phyloP scores from a whole-genome alignment of 2,888 invertebrate genomes.

The Acleris laterana region DNA sequence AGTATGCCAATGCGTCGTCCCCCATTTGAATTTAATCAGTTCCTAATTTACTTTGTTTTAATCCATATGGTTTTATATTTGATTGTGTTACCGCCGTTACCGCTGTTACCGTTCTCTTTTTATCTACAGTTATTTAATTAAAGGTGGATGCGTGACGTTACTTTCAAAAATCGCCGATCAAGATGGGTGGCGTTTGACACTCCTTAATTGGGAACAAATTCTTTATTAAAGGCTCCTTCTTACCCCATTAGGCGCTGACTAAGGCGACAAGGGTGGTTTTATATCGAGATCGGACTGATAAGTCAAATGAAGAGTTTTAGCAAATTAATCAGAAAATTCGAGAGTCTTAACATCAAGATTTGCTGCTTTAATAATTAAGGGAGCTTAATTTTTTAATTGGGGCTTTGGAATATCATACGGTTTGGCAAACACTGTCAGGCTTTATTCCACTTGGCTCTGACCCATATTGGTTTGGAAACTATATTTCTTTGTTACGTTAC shows the following conservation, averaged over 20 bases:
- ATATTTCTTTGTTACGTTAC: too few relatives aligned
- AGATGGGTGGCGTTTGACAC: conserved; percentile 7
- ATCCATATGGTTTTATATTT: too few relatives aligned
- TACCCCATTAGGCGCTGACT: conserved; percentile 24
- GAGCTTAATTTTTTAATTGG: not conserved
- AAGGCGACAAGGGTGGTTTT: conserved; percentile 21
- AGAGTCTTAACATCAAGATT: conserved; percentile 11
- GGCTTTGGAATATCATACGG: too few relatives aligned
- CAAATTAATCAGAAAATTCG: conserved; percentile 31
- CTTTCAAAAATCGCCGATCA: conserved; percentile 2
- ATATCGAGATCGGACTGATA: conserved; percentile 32
- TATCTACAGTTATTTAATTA: not conserved
- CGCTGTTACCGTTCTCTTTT: too few relatives aligned
- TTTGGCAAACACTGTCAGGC: too few relatives aligned
- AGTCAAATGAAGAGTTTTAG: conserved; percentile 33
- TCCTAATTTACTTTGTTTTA: too few relatives aligned
- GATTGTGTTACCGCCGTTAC: too few relatives aligned
- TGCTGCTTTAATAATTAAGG: conserved; percentile 18
- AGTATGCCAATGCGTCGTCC: too few relatives aligned
- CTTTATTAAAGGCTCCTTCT: conserved; percentile 18
- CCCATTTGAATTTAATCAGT: too few relatives aligned
- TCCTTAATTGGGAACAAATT: conserved; percentile 28
- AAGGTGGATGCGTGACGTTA: not conserved
- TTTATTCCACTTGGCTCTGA: too few relatives aligned
- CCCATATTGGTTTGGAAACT: too few relatives aligned